Percentiles rank a stretch among this genome's conserved stretches.
phyloP scores from a whole-genome alignment of 2,888 invertebrate species.

The Zygothrica quintamaculata region DNA sequence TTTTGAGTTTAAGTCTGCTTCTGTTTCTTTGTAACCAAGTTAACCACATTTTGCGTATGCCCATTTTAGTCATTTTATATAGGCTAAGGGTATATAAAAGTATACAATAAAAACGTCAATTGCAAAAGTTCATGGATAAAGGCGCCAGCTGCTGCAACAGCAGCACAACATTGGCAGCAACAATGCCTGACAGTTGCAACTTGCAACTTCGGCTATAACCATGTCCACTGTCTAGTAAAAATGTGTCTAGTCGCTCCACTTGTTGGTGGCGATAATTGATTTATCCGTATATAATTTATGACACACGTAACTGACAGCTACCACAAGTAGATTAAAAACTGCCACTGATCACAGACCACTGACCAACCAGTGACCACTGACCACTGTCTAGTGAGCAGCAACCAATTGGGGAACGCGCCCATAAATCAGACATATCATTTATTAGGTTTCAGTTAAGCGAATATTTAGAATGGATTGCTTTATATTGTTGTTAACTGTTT shows the following conservation, averaged over 20 bases:
- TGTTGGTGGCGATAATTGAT: constrained; percentile 74
- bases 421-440: constrained; percentile 73
- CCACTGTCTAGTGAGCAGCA: constrained; percentile 12
- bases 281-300: constrained; percentile 79
- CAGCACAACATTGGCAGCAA: constrained; percentile 25
- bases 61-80: background rate
- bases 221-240: constrained; percentile 2
- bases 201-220: constrained; percentile 9
- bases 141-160: constrained; percentile 23
- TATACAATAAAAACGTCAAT: constrained; percentile 45
- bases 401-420: constrained; percentile 21
- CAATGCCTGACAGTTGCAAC: constrained; percentile 20
- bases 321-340: constrained; percentile 66
- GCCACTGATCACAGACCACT: constrained; percentile 51
- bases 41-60: no score
- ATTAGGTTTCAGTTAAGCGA: constrained; percentile 51
- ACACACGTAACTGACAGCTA: constrained; percentile 74
- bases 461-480: constrained; percentile 34
- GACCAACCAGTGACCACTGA: constrained; percentile 46
- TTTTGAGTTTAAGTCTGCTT: no score
- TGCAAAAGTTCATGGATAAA: constrained; percentile 73
- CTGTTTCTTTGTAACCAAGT: no score
- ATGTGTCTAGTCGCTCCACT: constrained; percentile 40
- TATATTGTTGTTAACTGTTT: constrained; percentile 9
- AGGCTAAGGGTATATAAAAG: background rate